Base-by-base conservation (phyloP, 53 echinoderm and acorn worm genomes). In the Holothuria scabra region DNA sequence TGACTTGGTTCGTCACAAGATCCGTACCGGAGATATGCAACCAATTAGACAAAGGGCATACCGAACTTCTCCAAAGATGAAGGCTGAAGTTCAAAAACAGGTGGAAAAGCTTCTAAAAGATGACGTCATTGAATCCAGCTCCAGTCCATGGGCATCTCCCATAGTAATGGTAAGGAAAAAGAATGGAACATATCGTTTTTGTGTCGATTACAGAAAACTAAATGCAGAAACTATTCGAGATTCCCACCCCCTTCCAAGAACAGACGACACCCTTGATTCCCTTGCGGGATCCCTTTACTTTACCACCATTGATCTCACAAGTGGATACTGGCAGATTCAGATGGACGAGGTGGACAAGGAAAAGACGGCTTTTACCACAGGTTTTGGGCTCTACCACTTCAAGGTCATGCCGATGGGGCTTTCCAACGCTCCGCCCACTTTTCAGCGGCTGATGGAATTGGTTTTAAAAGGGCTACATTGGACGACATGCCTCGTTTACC, bases 401-500 rank as follows among this genome's bases (percentile, higher is more conserved):
- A 70, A 41, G 11, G 83, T 83, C 3, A 90, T 83, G 90, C 79
- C 83, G 56, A 87, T 87, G 38, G 89, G 90, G 14, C 59, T 87
- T 12, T 87, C 90, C 1, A 92, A 87, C 69, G 89, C 92, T 10
- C 90, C 0, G 62, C 87, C n/a, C 46, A 93, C 90, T 12, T 93
- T 93, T 52, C 90, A 87, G 44, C 35, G 88, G 0, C 63, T 93
- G 5, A 91, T 93, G 85, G 81, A 90, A 67, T 59, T 32, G 56
- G 55, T 90, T 56, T 60, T 92, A 0, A 63, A 74, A n/a, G 85
- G 81, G 14, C 30, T 93, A 7, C 82, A 87, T 30, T 90, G 93
- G 87, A 62, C 84, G 2, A 84, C 65, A 8, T 88, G 88, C 65
- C 55, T 88, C 9, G 72, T 91, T 0, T 93, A 94, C 37, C 67